Evolutionary conservation across 2,888 invertebrate genomes (phyloP).

Genomic region (Eupeodes latifasciatus): DNA sequence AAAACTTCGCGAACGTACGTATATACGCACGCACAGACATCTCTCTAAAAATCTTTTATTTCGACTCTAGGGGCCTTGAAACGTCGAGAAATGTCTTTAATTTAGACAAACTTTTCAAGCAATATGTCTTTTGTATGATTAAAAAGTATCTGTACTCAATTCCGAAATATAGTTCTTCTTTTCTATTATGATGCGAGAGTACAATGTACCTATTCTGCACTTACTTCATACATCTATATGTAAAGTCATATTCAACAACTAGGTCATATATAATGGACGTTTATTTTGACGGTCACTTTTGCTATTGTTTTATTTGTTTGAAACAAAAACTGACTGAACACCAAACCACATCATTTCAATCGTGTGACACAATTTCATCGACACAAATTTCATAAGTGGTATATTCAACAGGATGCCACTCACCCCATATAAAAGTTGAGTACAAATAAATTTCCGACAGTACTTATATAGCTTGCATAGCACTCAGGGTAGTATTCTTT

Average conservation of each 20-base stretch:
- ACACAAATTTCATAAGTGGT: conserved; percentile 12
- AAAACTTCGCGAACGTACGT: no score
- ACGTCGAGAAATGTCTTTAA: no score
- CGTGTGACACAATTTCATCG: conserved; percentile 2
- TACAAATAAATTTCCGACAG: background rate
- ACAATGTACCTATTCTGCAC: no score
- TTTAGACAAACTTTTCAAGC: no score
- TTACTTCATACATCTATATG: no score
- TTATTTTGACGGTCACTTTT: background rate
- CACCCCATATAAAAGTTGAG: background rate
- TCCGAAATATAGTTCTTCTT: no score
- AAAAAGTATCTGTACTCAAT: no score
- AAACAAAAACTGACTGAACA: conserved; percentile 6
- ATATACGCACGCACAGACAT: no score
- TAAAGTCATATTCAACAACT: background rate
- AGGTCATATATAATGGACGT: conserved; percentile 15
- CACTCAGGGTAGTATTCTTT: background rate
- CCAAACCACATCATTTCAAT: background rate
- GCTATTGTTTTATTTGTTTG: background rate
- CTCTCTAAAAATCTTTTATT: no score
- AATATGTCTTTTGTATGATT: no score
- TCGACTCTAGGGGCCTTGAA: no score
- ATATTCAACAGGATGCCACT: conserved; percentile 17
- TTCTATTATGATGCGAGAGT: no score
- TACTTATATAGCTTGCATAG: background rate